These are phyloP conservation scores for Manacus vitellinus DNA, from an alignment of 2,113 vertebrate species.

Conservation along the genomic window DNA sequence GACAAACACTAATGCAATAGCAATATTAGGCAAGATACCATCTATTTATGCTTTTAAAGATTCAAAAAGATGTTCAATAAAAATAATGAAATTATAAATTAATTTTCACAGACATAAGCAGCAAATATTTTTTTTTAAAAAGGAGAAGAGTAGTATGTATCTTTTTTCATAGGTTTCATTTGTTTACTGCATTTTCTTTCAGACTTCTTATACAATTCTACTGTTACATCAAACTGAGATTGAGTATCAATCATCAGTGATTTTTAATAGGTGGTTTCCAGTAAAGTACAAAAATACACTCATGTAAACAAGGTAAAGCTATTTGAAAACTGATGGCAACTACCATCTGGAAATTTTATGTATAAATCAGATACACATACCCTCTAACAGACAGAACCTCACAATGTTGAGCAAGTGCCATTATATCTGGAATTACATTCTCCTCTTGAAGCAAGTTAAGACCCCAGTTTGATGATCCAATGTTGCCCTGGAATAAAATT, in stretches of 20 bases:
- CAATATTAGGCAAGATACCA: background rate
- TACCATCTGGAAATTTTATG: background rate
- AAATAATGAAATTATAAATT: background rate
- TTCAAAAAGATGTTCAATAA: background rate
- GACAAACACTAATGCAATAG: background rate
- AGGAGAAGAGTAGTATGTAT: too few species aligned
- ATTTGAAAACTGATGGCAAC: background rate
- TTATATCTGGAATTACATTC: conserved; percentile 95
- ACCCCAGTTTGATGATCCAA: conserved; percentile 98
- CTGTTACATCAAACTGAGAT: fast-evolving
- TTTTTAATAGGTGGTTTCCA: background rate
- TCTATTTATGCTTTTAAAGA: background rate
- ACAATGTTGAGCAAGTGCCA: conserved; percentile 91
- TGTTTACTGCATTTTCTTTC: background rate
- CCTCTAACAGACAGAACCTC: conserved; percentile 95
- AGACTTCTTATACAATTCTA: background rate
- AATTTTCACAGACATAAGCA: background rate
- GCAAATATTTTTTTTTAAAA: background rate
- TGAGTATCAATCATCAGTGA: background rate
- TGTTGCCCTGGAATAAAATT: conserved; percentile 87
- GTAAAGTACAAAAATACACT: background rate
- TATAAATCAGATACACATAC: conserved; percentile 72
- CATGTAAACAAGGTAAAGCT: background rate
- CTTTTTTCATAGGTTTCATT: background rate
- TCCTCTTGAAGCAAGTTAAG: conserved; percentile 97